Evolutionary conservation across 2,888 invertebrate species (phyloP), one percentile per base, ranked within the genome.

Genomic region (Tinea semifulvella): DNA sequence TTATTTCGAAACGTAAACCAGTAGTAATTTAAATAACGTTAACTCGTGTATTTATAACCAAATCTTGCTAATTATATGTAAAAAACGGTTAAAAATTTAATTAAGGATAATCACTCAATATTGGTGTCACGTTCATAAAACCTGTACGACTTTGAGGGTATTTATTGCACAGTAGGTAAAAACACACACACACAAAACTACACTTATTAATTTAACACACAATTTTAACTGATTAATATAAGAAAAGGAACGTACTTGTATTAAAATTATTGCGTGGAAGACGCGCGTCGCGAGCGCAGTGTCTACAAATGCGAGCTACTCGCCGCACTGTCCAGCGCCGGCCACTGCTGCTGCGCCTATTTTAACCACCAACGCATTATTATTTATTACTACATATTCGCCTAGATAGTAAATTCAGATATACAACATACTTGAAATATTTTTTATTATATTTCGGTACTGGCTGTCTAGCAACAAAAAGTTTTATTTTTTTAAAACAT

Each of bases 311-410:
- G 36, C 36, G 36, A 36, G 36, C 36, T 36, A 36, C 18, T 16
- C 31, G 14, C n/a, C 36, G 36, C 10, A 36, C 36, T 36, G 36
- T 36, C 31, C n/a, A 18, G 18, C 36, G 27, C 11, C 19, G 17
- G n/a, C 28, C 18, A 35, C 18, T 39, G 26, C 25, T 50, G 55
- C 52, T 46, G 53, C 47, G 56, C 61, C 60, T 57, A 56, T 60
- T 57, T 60, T 63, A 63, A 59, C 58, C 59, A 47, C 53, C 52
- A 50, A 60, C 65, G 61, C 64, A 63, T 65, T 73, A 68, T 74
- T 68, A 74, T 77, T 74, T 75, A 75, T 72, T 68, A 63, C 58
- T 53, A 65, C 60, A 65, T 66, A 65, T 69, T 67, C 61, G 57
- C 49, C 56, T 62, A 60, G 58, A 63, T 61, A 63, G 60, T 70